Evolutionary conservation across 2,888 invertebrate species (phyloP), one percentile per base, ranked within the genome.

Genomic region (Tetheella fluctuosa): DNA sequence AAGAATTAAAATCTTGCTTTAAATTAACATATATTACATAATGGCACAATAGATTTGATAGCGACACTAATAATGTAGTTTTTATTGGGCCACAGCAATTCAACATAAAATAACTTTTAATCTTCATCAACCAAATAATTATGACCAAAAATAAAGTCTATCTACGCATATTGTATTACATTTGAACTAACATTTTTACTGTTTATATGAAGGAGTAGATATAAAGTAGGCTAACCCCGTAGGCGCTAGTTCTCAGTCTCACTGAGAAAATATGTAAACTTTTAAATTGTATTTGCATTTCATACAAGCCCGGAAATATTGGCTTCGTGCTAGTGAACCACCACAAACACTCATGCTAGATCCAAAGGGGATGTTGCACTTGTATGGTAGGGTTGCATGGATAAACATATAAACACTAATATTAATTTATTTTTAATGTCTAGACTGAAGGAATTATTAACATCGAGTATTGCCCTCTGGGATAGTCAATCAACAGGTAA

Each of bases 201-300:
- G 59, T 66, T 69, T 64, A 65, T 64, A 66, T 68, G 64, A 63
- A 64, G 66, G 62, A 71, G 73, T 60, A 65, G 59, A 65, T 58
- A 64, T 64, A 72, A 69, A 72, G 63, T 64, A 34, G 67, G 55
- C 62, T 55, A 63, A 60, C 73, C 75, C 76, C 76, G 81, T 89
- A 88, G 90, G 90, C 89, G 87, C 80, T 78, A 83, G 81, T 83
- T 83, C 80, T 81, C 79, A 80, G 85, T 85, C 81, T 80, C 83
- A 77, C 83, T 76, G 78, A 80, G 86, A 85, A 89, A 90, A 90
- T 89, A 90, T 91, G 90, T 86, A 89, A 90, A 91, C 89, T 91
- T 91, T 89, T 83, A 90, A 91, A 91, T 91, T 90, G 86, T 93
- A 91, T 91, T 92, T 93, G 90, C 89, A 88, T 90, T 89, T 89